Evolutionary conservation across 2,888 invertebrate species (phyloP), one percentile per base, ranked within the genome.

Genomic region (Spodoptera exigua): DNA sequence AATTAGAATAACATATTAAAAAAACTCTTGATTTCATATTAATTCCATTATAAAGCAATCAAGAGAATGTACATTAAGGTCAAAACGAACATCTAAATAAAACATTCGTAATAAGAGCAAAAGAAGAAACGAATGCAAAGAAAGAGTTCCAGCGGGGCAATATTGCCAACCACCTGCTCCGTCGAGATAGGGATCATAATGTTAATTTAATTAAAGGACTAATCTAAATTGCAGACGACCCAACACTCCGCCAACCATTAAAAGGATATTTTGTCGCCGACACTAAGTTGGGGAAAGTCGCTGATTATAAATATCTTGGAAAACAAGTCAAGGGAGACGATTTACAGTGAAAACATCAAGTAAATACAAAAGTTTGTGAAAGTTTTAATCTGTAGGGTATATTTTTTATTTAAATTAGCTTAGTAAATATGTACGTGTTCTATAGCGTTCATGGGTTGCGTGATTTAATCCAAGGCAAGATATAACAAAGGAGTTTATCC

Each of bases 191-290:
- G 91, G 91, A 93, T 93, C 92, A 92, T 94, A 93, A 94, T 93
- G 93, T 92, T 93, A 93, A 94, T 94, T 93, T 94, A 94, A 93
- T 94, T 94, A 93, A 93, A 93, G 92, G 93, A 92, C 93, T 94
- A 94, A 94, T 94, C 93, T 94, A 93, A 94, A 93, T 93, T 93
- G 93, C 92, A 93, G 93, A 94, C 89, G 92, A 92, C 91, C 92
- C 93, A 87, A 91, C 93, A 91, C 93, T 89, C 91, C 84, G 86
- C 78, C 89, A 85, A 81, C 92, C 92, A 93, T 94, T 94, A 93
- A 93, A 93, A 89, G 91, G 92, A 91, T 93, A 92, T 93, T 93
- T 91, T 88, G 91, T 82, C 87, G 90, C 87, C 88, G 85, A 87
- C 89, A 88, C 86, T 88, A 89, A 89, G 87, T 89, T 87, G 87